These are phyloP conservation scores for Physella acuta DNA, from an alignment of 1,140 invertebrate species.

Conservation along the genomic window DNA sequence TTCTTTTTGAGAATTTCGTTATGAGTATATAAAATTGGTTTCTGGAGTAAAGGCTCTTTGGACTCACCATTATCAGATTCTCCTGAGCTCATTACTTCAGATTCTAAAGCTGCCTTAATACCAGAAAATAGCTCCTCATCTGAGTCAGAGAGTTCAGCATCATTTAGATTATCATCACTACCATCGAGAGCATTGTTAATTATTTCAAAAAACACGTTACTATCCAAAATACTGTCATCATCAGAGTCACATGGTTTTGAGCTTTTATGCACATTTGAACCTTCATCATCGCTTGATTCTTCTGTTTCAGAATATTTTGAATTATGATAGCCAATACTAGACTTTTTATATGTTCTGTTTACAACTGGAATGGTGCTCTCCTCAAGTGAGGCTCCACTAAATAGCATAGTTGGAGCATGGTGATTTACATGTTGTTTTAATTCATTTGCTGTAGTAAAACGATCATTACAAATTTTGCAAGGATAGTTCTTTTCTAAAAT, in stretches of 20 bases:
- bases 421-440: neutral
- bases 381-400: constrained; percentile 6
- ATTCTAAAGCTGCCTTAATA: neutral
- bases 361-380: neutral
- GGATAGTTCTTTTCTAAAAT: neutral
- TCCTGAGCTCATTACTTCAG: neutral
- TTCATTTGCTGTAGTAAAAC: neutral
- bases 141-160: neutral
- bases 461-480: constrained; percentile 4
- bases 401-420: constrained; percentile 12
- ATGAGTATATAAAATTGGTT: neutral
- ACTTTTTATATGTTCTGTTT: neutral
- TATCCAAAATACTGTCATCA: neutral
- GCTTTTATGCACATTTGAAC: neutral
- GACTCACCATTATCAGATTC: constrained; percentile 13
- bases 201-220: constrained; percentile 13
- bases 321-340: neutral
- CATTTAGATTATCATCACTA: constrained; percentile 9
- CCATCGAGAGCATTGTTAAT: constrained; percentile 2
- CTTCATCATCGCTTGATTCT: constrained; percentile 7
- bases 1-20: constrained; percentile 12
- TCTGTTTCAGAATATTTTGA: neutral
- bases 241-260: neutral
- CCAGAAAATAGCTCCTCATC: constrained; percentile 2
- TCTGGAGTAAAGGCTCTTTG: constrained; percentile 6